Evolutionary conservation across 2,888 invertebrate species (phyloP).

Genomic region (Furcula furcula): DNA sequence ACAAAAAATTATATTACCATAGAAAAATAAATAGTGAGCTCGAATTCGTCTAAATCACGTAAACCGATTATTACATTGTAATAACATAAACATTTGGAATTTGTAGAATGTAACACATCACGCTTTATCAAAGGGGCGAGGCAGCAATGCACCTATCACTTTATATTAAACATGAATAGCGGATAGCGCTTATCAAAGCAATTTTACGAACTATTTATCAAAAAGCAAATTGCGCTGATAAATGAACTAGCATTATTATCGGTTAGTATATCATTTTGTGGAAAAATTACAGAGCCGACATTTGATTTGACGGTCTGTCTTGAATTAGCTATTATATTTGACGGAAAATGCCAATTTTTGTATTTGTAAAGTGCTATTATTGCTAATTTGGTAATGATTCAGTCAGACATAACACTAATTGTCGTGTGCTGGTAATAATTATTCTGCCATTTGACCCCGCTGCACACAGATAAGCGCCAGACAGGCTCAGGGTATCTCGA

Average conservation of each 20-base stretch:
- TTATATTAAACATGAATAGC: slow-evolving; percentile 18
- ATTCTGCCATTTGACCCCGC: slow-evolving; percentile 27
- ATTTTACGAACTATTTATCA: slow-evolving; percentile 34
- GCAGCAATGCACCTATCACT: slow-evolving; percentile 23
- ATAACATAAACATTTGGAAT: too few relatives aligned
- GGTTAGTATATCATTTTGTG: neutral
- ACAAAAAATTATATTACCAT: too few relatives aligned
- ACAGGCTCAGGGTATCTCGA: slow-evolving; percentile 22
- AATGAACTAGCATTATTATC: slow-evolving; percentile 7
- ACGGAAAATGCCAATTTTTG: too few relatives aligned
- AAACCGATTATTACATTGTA: too few relatives aligned
- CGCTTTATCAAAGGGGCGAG: slow-evolving; percentile 30
- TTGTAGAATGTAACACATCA: too few relatives aligned
- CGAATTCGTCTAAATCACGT: too few relatives aligned
- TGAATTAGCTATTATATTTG: too few relatives aligned
- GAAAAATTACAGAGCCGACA: neutral
- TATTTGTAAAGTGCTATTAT: too few relatives aligned
- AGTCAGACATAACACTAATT: too few relatives aligned
- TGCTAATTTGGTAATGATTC: too few relatives aligned
- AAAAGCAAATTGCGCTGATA: slow-evolving; percentile 38
- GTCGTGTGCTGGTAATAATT: slow-evolving; percentile 8
- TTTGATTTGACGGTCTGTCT: too few relatives aligned
- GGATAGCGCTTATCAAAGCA: slow-evolving; percentile 36
- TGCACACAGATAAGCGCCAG: slow-evolving; percentile 35
- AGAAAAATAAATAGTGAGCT: too few relatives aligned